Evolutionary conservation across 2,888 invertebrate species (phyloP).

Genomic region (Aradus depressus): DNA sequence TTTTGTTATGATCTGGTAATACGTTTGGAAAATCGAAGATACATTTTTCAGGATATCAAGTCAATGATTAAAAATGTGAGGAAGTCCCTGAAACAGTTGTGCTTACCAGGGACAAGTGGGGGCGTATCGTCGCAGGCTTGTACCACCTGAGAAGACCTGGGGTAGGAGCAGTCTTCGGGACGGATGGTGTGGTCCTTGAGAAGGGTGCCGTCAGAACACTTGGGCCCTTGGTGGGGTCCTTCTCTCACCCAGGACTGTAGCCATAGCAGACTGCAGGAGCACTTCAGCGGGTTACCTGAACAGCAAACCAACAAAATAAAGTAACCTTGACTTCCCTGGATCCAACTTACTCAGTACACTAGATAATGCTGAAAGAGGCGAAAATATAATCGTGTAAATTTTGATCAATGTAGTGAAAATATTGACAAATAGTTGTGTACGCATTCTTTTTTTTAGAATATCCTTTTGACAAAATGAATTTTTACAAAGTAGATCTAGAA

Average conservation of each 20-base stretch:
- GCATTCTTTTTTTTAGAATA: not conserved
- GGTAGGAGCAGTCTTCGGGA: constrained; percentile 50
- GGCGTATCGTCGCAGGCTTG: constrained; percentile 53
- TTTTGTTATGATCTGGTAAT: too few species aligned
- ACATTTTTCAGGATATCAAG: too few species aligned
- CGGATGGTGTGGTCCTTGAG: constrained; percentile 62
- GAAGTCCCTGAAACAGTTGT: too few species aligned
- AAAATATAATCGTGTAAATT: not conserved
- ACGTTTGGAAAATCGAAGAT: too few species aligned
- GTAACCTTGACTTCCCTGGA: too few species aligned
- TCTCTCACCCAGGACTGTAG: constrained; percentile 71
- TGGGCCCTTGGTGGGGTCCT: constrained; percentile 50
- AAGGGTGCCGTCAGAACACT: constrained; percentile 65
- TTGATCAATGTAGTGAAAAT: too few species aligned
- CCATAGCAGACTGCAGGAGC: constrained; percentile 75
- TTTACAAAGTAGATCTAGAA: not conserved
- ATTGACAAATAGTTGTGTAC: not conserved
- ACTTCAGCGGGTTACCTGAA: constrained; percentile 69
- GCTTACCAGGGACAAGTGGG: too few species aligned
- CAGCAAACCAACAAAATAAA: not conserved
- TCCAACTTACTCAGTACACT: too few species aligned
- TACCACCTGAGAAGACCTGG: constrained; percentile 40
- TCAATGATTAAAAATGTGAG: too few species aligned
- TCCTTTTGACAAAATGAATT: not conserved
- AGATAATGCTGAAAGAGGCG: not conserved